Percentiles rank a stretch among this genome's conserved stretches.
Conservation (phyloP, 2,113 vertebrate species). For the Acanthisitta chloris region DNA sequence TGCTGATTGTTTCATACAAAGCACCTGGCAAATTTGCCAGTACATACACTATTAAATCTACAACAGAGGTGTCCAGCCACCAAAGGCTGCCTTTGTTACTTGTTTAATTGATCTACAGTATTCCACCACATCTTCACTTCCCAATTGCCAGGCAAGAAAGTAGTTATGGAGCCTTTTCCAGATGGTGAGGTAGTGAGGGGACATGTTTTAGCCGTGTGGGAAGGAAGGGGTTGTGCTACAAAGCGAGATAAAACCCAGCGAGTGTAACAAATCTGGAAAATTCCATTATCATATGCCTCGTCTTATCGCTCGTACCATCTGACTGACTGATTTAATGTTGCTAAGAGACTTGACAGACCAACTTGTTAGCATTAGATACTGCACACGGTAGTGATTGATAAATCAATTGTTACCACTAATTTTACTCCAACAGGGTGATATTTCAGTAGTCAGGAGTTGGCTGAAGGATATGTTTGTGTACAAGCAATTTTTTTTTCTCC, state of each 20-base stretch:
- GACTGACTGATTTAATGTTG: slow-evolving; percentile 21
- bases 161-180: not conserved
- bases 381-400: not conserved
- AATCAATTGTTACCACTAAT: slow-evolving; percentile 17
- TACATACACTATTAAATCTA: not conserved
- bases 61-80: not conserved
- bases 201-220: accelerated
- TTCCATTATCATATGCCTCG: not conserved
- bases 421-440: not conserved
- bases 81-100: not conserved
- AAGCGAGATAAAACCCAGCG: not conserved
- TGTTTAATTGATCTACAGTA: not conserved
- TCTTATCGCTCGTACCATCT: not conserved
- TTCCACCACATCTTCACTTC: not conserved
- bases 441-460: not conserved
- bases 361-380: not conserved
- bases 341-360: slow-evolving; percentile 9
- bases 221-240: not conserved
- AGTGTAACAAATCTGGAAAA: slow-evolving; percentile 24
- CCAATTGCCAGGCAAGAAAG: not conserved
- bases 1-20: slow-evolving; percentile 7
- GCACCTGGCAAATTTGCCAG: not conserved
- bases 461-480: not conserved
- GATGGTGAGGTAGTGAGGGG: not conserved
- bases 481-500: accelerated